phyloP scores from a whole-genome alignment of 2,797 vertebrate species.

The Gymnodraco acuticeps region DNA sequence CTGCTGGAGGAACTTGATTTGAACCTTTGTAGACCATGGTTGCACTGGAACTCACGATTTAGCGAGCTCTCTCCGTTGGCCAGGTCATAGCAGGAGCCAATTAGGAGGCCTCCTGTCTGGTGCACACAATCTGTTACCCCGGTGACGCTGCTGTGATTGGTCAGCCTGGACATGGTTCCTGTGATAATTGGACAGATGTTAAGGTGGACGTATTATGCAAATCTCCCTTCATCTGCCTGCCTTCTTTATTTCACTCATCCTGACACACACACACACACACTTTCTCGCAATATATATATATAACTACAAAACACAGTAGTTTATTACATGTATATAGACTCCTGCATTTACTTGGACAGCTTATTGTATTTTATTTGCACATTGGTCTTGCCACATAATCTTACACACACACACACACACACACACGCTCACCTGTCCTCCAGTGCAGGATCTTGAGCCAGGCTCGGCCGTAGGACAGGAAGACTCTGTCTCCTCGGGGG shows the following conservation, averaged over 20 bases:
- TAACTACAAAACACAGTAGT: too few relatives aligned
- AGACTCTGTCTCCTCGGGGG: conserved; percentile 80
- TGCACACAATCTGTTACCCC: conserved; percentile 88
- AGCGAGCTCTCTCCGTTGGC: conserved; percentile 84
- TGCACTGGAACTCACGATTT: conserved; percentile 81
- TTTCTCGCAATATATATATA: too few relatives aligned
- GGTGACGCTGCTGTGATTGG: conserved; percentile 87
- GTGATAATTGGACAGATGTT: conserved; percentile 80
- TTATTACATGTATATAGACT: too few relatives aligned
- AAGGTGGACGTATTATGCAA: conserved; percentile 60
- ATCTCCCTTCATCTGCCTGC: conserved; percentile 40
- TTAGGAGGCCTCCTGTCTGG: conserved; percentile 85
- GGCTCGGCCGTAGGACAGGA: conserved; percentile 82
- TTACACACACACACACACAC: conserved; percentile 14
- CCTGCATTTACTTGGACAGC: too few relatives aligned
- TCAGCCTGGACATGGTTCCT: conserved; percentile 84
- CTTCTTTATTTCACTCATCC: conserved; percentile 30
- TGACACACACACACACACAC: not conserved
- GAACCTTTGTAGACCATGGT: not conserved
- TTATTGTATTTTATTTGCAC: too few relatives aligned
- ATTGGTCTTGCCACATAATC: too few relatives aligned
- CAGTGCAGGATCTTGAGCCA: conserved; percentile 86
- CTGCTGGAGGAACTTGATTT: too few relatives aligned
- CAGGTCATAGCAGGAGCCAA: conserved; percentile 87
- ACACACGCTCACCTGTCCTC: conserved; percentile 80